Conservation (phyloP, 2,113 vertebrate genomes). For the Raja brachyura region DNA sequence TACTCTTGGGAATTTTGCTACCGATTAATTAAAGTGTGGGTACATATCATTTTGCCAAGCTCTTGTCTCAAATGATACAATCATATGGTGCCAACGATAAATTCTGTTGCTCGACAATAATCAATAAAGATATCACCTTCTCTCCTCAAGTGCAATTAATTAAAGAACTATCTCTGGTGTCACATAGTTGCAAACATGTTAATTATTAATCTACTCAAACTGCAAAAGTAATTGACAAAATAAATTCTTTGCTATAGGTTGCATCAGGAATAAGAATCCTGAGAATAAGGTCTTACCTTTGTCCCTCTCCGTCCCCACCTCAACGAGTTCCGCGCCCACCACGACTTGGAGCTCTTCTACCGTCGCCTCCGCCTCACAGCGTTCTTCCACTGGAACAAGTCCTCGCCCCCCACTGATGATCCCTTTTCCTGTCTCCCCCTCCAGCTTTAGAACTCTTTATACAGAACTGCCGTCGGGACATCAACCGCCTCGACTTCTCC, state of each 20-base stretch:
- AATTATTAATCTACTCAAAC: slow-evolving; percentile 16
- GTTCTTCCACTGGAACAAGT: too few relatives aligned
- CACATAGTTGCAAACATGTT: background rate
- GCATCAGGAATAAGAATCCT: background rate
- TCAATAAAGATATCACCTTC: background rate
- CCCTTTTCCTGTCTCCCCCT: too few relatives aligned
- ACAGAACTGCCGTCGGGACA: too few relatives aligned
- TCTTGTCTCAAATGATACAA: background rate
- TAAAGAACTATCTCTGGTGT: background rate
- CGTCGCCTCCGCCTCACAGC: too few relatives aligned
- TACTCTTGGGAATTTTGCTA: background rate
- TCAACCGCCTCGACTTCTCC: too few relatives aligned
- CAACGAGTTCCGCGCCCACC: too few relatives aligned
- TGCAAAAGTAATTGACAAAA: slow-evolving; percentile 30
- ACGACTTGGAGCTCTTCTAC: too few relatives aligned
- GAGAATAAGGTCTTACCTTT: too few relatives aligned
- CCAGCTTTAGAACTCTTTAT: too few relatives aligned
- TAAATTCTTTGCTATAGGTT: background rate
- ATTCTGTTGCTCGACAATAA: background rate
- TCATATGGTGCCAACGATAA: background rate
- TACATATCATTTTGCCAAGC: background rate
- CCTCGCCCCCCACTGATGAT: too few relatives aligned
- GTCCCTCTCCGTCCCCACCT: too few relatives aligned
- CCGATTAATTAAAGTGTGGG: background rate
- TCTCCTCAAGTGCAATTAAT: background rate